Evolutionary conservation across 2,888 invertebrate species (phyloP).

Genomic region (Poecilus cupreus): DNA sequence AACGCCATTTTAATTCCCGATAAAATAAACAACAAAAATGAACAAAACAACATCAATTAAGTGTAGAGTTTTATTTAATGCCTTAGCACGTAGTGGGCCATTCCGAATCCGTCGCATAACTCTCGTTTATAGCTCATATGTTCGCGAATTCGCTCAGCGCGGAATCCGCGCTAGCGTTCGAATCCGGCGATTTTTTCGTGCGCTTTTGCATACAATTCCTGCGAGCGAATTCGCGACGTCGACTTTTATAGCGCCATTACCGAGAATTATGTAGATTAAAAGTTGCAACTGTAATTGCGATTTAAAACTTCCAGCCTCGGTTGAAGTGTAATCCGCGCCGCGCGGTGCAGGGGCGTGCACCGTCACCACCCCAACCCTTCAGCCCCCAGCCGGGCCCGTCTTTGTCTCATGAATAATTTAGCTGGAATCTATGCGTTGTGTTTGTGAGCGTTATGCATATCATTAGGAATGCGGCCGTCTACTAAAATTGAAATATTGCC

Average conservation of each 20-base stretch:
- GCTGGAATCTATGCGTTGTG: slow-evolving; percentile 50
- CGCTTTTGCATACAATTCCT: slow-evolving; percentile 60
- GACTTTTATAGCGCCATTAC: slow-evolving; percentile 68
- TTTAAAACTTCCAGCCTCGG: slow-evolving; percentile 65
- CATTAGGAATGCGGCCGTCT: slow-evolving; percentile 6
- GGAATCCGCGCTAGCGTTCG: slow-evolving; percentile 22
- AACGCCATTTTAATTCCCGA: slow-evolving; percentile 24
- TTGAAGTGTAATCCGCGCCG: slow-evolving; percentile 41
- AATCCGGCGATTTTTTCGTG: slow-evolving; percentile 44
- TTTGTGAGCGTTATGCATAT: slow-evolving; percentile 48
- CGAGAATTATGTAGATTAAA: slow-evolving; percentile 69
- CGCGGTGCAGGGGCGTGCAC: not conserved
- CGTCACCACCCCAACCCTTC: not conserved
- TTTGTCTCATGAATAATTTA: slow-evolving; percentile 57
- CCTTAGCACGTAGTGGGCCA: slow-evolving; percentile 30
- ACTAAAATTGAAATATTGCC: not conserved
- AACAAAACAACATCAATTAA: slow-evolving; percentile 47
- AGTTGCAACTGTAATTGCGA: slow-evolving; percentile 70
- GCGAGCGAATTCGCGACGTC: slow-evolving; percentile 61
- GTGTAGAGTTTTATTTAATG: slow-evolving; percentile 34
- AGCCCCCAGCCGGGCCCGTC: not conserved
- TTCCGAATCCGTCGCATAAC: slow-evolving; percentile 37
- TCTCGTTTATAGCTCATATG: slow-evolving; percentile 47
- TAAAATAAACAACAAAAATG: slow-evolving; percentile 21
- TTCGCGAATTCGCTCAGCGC: slow-evolving; percentile 52